Conservation (phyloP, 1,140 invertebrate species). For the Sitodiplosis mosellana region DNA sequence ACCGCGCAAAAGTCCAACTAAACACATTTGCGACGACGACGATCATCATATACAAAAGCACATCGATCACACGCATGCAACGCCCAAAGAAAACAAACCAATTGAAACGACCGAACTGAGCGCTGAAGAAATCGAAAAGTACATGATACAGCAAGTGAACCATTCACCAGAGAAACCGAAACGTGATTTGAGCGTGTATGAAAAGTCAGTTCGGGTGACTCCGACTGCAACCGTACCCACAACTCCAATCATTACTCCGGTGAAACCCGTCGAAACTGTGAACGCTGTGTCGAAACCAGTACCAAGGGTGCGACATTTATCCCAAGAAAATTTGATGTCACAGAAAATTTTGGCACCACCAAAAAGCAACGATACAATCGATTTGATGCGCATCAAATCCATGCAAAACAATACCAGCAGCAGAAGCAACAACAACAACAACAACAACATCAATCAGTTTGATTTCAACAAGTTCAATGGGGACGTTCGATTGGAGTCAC, state of each 20-base stretch:
- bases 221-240: not conserved
- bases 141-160: not conserved
- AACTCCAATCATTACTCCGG: not conserved
- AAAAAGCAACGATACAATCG: not conserved
- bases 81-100: not conserved
- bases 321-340: not conserved
- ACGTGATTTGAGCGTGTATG: constrained; percentile 2
- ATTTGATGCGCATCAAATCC: not conserved
- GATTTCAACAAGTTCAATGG: no score
- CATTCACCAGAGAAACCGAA: constrained; percentile 1
- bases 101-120: not conserved
- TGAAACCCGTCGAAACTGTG: not conserved
- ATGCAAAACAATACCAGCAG: no score
- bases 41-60: not conserved
- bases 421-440: not conserved
- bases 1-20: not conserved
- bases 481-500: not conserved
- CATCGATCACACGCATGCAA: not conserved
- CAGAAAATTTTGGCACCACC: not conserved
- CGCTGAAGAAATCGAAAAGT: not conserved
- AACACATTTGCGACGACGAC: constrained; percentile 1
- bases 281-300: not conserved
- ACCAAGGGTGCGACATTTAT: not conserved
- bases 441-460: not conserved
- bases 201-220: not conserved